Base-by-base conservation (phyloP, 2,113 vertebrate genomes). In the Rhodinocichla rosea region DNA sequence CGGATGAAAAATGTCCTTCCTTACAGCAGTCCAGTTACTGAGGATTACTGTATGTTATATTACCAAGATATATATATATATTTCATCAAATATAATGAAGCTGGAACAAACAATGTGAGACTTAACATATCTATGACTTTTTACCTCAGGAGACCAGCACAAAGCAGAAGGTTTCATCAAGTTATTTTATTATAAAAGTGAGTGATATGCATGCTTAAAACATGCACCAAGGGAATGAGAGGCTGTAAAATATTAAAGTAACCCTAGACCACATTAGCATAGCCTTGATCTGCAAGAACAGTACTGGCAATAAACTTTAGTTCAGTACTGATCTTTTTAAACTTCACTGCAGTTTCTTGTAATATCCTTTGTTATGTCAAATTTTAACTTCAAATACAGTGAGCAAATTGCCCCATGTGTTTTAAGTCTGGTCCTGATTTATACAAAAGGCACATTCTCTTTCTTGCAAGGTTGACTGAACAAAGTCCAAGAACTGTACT, bases 261-360 rank as follows among this genome's bases (percentile, higher is more conserved):
- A 94, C 56, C 40, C 40, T 75, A 81, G 74, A 83, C 20, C 35
- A 67, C 39, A 92, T 95, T 83, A 94, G 53, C 91, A 94, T 89
- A 94, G 71, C 82, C 94, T 96, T 97, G 91, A 97, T 96, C 85
- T 76, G 35, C 39, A 44, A 76, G 84, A 96, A 69, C 27, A 79
- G 64, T 71, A 78, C 57, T 73, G 57, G 60, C 85, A 87, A 73
- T 56, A 94, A 87, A 85, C 63, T 69, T 87, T 1, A 82, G 70
- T 37, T 88, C 86, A 83, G n/a, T 37, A 81, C 33, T 64, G 76
- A 56, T 83, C 79, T 71, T 84, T 90, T 63, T 15, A 44, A 94
- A 81, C 32, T 77, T 90, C 37, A 60, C 44, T 3, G 6, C 11
- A 74, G 44, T 71, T 96, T 75, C 85, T 92, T 89, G 53, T 78